Base-by-base conservation (phyloP, 2,113 vertebrate species). In the Leucopternis melanops region DNA sequence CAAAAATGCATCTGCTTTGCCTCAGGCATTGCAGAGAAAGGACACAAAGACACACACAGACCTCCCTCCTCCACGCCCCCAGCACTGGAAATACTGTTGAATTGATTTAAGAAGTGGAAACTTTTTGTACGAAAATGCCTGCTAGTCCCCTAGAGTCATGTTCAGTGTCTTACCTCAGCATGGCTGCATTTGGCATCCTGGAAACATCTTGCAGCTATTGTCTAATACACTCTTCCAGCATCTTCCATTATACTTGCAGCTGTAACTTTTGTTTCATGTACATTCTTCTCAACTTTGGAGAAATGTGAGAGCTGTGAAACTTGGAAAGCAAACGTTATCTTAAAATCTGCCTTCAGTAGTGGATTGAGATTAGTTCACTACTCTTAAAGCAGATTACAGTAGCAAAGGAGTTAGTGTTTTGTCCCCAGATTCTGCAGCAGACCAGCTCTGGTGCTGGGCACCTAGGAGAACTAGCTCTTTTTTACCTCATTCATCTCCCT, bases 21-120 rank as follows among this genome's bases (percentile, higher is more conserved):
- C 49, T 80, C 59, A n/a, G 65, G 21, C 54, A 38, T 49, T 82
- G 85, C 70, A 77, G 71, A 80, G 49, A 61, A 55, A 23, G 42
- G 36, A 42, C 10, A 36, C 15, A 57, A 6, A 31, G 29, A 75
- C 13, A 20, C 42, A 12, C 3, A 16, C 18, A 50, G 17, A 10
- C 18, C 8, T 11, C 17, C 17, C 17, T 16, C 8, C 13, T 44
- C 5, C 34, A 19, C 0, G 0, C 38, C 5, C 36, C 63, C 77
- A 45, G 55, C 13, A 45, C 52, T 72, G 36, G 32, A 52, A 88
- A 57, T 61, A 57, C 34, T 31, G 34, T 19, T 73, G 44, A 54
- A 63, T 77, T 14, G 57, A 55, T 72, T 65, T 74, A 66, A 47
- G 44, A 81, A 86, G 31, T 16, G 20, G 57, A 78, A 81, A 11